Percentiles rank a stretch among this genome's conserved stretches.
Conservation (phyloP, 2,888 invertebrate species). For the Saturnia pavonia region DNA sequence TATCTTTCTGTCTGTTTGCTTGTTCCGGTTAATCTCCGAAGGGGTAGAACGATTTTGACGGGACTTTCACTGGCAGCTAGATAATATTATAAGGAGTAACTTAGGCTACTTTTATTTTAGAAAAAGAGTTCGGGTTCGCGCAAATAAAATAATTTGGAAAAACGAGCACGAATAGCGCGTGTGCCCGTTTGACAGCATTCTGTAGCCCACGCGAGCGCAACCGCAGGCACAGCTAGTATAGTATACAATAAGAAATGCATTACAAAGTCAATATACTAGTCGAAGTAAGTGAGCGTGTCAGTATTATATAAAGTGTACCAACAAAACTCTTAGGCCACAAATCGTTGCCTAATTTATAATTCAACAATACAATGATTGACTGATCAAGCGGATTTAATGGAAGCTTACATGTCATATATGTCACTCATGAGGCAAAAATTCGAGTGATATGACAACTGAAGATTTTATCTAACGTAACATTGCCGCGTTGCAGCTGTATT, state of each 20-base stretch:
- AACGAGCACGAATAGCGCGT: too few relatives aligned
- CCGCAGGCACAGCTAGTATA: too few relatives aligned
- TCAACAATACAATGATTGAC: conserved; percentile 15
- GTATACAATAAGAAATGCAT: not conserved
- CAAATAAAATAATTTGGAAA: too few relatives aligned
- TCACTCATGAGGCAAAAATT: conserved; percentile 29
- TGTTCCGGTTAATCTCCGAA: too few relatives aligned
- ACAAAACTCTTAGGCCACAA: conserved; percentile 1
- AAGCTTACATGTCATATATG: conserved; percentile 30
- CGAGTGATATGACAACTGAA: conserved; percentile 23
- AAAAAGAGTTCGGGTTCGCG: too few relatives aligned
- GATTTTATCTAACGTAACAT: conserved; percentile 15
- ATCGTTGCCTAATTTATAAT: conserved; percentile 15
- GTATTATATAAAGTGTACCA: not conserved
- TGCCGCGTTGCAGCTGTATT: not conserved
- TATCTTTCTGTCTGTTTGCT: too few relatives aligned
- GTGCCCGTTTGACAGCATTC: too few relatives aligned
- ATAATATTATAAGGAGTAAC: too few relatives aligned
- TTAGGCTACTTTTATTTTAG: too few relatives aligned
- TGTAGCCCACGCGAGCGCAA: too few relatives aligned
- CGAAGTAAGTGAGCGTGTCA: not conserved
- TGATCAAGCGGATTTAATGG: conserved; percentile 27
- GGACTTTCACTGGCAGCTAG: too few relatives aligned
- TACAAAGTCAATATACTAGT: not conserved
- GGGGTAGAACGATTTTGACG: too few relatives aligned